Evolutionary conservation across 2,113 vertebrate genomes (phyloP).

Genomic region (Gadus chalcogrammus): DNA sequence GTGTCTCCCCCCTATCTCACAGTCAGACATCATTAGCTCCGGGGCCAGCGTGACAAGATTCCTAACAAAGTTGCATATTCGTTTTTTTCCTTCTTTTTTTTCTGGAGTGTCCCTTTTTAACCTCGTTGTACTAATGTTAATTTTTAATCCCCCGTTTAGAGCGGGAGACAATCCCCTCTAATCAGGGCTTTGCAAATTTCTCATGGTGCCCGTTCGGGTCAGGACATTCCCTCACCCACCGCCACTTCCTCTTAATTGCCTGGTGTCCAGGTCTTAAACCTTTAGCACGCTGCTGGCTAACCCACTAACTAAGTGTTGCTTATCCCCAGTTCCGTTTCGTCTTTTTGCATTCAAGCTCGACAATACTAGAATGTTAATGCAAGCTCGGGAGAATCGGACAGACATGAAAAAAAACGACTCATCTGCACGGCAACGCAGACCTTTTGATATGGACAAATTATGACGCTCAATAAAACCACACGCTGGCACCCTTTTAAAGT

Average conservation of each 20-base stretch:
- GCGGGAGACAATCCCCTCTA: constrained; percentile 38
- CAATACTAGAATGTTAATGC: constrained; percentile 7
- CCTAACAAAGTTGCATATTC: constrained; percentile 26
- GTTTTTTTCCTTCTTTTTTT: constrained; percentile 24
- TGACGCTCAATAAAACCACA: constrained; percentile 1
- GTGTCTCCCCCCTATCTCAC: constrained; percentile 13
- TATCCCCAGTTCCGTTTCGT: not conserved
- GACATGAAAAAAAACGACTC: too few relatives aligned
- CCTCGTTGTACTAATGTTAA: constrained; percentile 12
- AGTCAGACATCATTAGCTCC: constrained; percentile 7
- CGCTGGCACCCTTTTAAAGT: not conserved
- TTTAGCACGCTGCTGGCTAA: constrained; percentile 15
- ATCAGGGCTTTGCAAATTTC: constrained; percentile 50
- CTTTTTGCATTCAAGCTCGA: constrained; percentile 3
- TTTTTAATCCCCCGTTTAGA: constrained; percentile 43
- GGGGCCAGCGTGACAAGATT: constrained; percentile 12
- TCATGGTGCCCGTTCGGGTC: constrained; percentile 36
- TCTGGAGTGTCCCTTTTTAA: constrained; percentile 3
- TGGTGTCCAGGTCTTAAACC: constrained; percentile 9
- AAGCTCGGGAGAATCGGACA: too few relatives aligned
- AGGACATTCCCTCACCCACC: constrained; percentile 32
- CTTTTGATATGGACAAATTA: not conserved
- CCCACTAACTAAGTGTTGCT: not conserved
- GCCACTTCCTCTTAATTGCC: constrained; percentile 3
- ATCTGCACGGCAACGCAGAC: not conserved